Base-by-base conservation (phyloP, 2,888 invertebrate species). In the Camptogramma bilineatum region DNA sequence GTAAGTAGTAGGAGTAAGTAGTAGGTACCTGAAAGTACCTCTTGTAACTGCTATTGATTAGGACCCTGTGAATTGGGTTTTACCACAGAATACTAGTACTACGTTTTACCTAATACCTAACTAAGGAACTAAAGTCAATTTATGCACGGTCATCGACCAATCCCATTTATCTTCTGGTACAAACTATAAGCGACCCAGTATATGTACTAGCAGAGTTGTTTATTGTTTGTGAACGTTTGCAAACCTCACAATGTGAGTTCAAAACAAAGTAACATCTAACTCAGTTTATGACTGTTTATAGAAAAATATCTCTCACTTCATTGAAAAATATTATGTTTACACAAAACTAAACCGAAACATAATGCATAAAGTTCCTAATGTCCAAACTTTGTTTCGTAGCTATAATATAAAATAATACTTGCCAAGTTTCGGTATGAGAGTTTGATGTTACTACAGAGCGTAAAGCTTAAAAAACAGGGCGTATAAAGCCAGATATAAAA, bases 281-380 rank as follows among this genome's bases (percentile, higher is more conserved):
- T 44, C 17, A 17, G 34, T 17, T 16, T 55, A 31, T 24, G 44
- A 13, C 28, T 46, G 44, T 50, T 63, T 47, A 55, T 50, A 50
- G 61, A 53, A 58, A 62, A 54, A 65, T 61, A 57, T 65, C 7
- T 44, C 52, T 52, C 18, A 52, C 47, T 48, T 54, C n/a, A 64
- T 64, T 46, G 50, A 54, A 59, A 58, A 59, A 63, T 52, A 62
- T 64, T 52, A 62, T 66, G 58, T 66, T 66, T 66, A 59, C 64
- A 63, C 48, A 55, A 57, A 62, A 68, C 69, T 66, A 62, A 64
- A 69, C 61, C 21, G 57, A 59, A 69, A 62, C 65, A 69, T 70
- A 66, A 64, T 69, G 67, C 66, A 62, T 66, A 69, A 72, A 72
- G 63, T 72, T 69, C 21, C 44, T 70, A 72, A 72, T 70, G 72